Percentiles rank a stretch among this genome's conserved stretches.
These are phyloP conservation scores for Drosophila athabasca DNA, from an alignment of 1,140 invertebrate species.

Conservation along the genomic window DNA sequence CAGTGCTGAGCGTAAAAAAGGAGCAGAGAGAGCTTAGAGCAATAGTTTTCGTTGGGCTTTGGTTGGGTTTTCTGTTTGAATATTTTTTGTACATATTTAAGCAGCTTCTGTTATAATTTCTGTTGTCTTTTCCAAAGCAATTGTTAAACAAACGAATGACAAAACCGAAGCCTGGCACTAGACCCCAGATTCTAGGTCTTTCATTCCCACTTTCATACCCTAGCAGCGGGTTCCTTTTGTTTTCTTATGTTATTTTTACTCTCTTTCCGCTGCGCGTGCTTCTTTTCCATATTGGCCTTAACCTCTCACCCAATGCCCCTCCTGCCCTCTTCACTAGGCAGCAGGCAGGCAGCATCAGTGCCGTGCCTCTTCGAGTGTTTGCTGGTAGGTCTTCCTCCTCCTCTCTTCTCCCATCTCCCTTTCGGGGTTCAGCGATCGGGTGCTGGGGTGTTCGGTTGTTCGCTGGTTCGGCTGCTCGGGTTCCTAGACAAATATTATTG, in stretches of 20 bases:
- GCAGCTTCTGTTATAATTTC: neutral
- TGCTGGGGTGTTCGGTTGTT: neutral
- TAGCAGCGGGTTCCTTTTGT: constrained; percentile 26
- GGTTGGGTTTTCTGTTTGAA: too few species aligned
- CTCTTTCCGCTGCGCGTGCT: constrained; percentile 53
- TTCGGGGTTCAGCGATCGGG: constrained; percentile 12
- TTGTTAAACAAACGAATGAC: constrained; percentile 51
- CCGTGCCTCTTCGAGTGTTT: constrained; percentile 23
- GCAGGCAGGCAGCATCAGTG: neutral
- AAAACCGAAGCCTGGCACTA: constrained; percentile 45
- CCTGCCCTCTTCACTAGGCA: constrained; percentile 22
- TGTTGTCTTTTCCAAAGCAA: constrained; percentile 44
- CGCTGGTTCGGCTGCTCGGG: constrained; percentile 29
- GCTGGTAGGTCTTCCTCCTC: constrained; percentile 2
- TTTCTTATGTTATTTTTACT: constrained; percentile 29
- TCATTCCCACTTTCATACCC: constrained; percentile 14
- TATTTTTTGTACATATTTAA: constrained; percentile 1
- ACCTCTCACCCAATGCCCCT: constrained; percentile 32
- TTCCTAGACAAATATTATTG: constrained; percentile 82
- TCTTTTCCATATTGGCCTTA: constrained; percentile 47
- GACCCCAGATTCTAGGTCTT: neutral
- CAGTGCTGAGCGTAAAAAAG: too few species aligned
- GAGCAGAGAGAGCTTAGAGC: too few species aligned
- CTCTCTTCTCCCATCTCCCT: constrained; percentile 26
- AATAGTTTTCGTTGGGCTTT: too few species aligned